Evolutionary conservation across 2,888 invertebrate genomes (phyloP).

Genomic region (Stenurella melanura): DNA sequence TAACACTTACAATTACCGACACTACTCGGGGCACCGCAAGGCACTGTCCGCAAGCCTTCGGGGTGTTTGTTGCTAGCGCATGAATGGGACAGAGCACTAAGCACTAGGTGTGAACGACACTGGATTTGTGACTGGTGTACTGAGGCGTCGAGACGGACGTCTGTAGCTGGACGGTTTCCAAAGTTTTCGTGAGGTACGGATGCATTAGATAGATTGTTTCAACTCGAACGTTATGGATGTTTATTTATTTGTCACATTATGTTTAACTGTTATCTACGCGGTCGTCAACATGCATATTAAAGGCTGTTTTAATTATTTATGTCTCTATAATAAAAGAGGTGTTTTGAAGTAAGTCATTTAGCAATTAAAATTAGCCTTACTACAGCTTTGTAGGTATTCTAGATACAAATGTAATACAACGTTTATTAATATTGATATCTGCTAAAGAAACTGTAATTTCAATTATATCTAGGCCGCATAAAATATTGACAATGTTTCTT

Average conservation of each 20-base stretch:
- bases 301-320: too few relatives aligned
- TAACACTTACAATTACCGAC: slow-evolving; percentile 1
- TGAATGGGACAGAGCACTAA: slow-evolving; percentile 36
- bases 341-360: too few relatives aligned
- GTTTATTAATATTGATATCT: too few relatives aligned
- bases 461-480: too few relatives aligned
- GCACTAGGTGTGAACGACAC: slow-evolving; percentile 36
- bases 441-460: too few relatives aligned
- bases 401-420: too few relatives aligned
- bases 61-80: slow-evolving; percentile 17
- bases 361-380: too few relatives aligned
- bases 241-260: slow-evolving; percentile 2
- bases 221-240: neutral
- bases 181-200: slow-evolving; percentile 12
- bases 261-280: neutral
- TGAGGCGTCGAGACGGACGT: slow-evolving; percentile 36
- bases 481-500: too few relatives aligned
- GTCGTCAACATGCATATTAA: neutral
- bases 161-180: slow-evolving; percentile 31
- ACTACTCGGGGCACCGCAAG: slow-evolving; percentile 3
- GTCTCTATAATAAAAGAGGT: too few relatives aligned
- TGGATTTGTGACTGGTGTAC: slow-evolving; percentile 39
- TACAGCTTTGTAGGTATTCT: too few relatives aligned
- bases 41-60: slow-evolving; percentile 35
- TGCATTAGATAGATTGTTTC: neutral